A percentile compares a stretch with the other conserved stretches of the same genome.
Conservation (phyloP, 2,888 invertebrate species). For the Noctua janthe region DNA sequence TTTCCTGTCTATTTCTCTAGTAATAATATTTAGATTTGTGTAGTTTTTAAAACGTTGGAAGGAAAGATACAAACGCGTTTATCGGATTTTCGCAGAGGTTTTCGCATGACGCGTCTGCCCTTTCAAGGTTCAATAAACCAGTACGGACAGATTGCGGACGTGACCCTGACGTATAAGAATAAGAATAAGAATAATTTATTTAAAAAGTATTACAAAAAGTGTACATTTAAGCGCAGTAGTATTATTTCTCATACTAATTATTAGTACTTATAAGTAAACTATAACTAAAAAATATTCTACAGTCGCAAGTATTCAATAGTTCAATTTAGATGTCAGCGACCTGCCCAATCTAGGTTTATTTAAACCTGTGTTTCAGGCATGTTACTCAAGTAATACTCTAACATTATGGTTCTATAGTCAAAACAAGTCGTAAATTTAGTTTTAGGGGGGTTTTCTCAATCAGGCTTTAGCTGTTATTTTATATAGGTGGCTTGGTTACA, state of each 20-base stretch:
- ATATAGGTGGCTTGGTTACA: not conserved
- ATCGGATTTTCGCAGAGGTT: not conserved
- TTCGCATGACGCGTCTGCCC: not conserved
- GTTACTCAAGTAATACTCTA: not conserved
- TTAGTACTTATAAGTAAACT: too few relatives aligned
- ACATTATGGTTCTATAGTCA: not conserved
- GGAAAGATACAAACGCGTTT: conserved; percentile 44
- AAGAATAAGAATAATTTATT: too few relatives aligned
- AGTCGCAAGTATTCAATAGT: too few relatives aligned
- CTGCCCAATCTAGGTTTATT: too few relatives aligned
- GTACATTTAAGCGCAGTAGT: too few relatives aligned
- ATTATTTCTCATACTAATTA: too few relatives aligned
- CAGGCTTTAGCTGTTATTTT: not conserved
- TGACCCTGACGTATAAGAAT: not conserved
- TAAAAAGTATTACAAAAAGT: too few relatives aligned
- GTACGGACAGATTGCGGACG: not conserved
- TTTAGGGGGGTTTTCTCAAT: not conserved
- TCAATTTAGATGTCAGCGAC: too few relatives aligned
- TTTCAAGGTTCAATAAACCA: not conserved
- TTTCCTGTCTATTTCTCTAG: not conserved
- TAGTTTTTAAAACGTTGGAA: conserved; percentile 12
- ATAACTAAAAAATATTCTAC: too few relatives aligned
- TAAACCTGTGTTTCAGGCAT: too few relatives aligned
- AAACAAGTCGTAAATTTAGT: not conserved
- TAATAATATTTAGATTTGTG: not conserved